Conservation (phyloP, 2,113 vertebrate genomes). For the Theristicus caerulescens region DNA sequence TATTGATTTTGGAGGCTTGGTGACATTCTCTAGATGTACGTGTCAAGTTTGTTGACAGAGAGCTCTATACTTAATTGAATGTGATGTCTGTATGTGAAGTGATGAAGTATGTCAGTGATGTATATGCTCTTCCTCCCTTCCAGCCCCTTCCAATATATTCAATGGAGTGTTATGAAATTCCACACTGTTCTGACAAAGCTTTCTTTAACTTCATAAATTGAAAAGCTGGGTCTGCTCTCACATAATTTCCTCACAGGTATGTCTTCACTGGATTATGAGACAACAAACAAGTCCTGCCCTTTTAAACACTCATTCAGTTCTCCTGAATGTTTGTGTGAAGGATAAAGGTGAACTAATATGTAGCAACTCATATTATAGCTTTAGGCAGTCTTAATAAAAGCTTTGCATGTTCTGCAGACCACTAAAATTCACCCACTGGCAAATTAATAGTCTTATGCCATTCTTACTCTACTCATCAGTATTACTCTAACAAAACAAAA, state of each 20-base stretch:
- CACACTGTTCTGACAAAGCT: slow-evolving; percentile 2
- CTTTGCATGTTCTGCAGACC: background rate
- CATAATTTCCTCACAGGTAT: background rate
- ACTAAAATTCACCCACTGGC: background rate
- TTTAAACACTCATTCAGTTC: slow-evolving; percentile 43
- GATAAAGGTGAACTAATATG: slow-evolving; percentile 14
- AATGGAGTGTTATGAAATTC: slow-evolving; percentile 29
- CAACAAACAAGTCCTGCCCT: slow-evolving; percentile 34
- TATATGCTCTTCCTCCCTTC: background rate
- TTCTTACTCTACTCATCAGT: background rate
- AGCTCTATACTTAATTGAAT: slow-evolving; percentile 73
- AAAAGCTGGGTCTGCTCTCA: background rate
- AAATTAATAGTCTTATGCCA: background rate
- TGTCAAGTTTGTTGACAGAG: slow-evolving; percentile 72
- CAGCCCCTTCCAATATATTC: background rate
- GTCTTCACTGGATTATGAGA: slow-evolving; percentile 33
- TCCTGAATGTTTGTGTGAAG: slow-evolving; percentile 24
- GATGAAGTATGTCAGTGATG: slow-evolving; percentile 59
- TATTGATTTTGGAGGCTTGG: slow-evolving; percentile 67
- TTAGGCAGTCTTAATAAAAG: background rate
- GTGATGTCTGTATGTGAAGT: slow-evolving; percentile 56
- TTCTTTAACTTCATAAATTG: slow-evolving; percentile 38
- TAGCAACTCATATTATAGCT: background rate
- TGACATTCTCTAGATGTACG: slow-evolving; percentile 66
- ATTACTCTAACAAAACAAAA: background rate